Evolutionary conservation across 2,113 vertebrate genomes (phyloP).

Genomic region (Ginglymostoma cirratum): DNA sequence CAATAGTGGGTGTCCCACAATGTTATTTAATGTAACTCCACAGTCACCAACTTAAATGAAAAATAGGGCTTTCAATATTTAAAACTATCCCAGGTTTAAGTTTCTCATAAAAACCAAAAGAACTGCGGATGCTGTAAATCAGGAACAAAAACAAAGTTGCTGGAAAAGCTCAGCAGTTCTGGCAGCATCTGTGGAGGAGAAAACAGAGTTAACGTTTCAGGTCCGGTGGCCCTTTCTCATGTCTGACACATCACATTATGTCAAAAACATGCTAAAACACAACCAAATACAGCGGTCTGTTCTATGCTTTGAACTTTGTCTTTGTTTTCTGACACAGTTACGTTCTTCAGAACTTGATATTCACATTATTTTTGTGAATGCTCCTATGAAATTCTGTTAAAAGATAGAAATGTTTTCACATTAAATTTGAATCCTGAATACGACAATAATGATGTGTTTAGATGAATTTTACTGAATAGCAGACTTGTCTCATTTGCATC

Average conservation of each 20-base stretch:
- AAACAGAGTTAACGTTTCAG: too few species aligned
- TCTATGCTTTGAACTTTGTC: neutral
- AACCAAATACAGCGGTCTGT: too few species aligned
- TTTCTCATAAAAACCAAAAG: neutral
- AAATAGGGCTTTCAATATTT: neutral
- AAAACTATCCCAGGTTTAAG: neutral
- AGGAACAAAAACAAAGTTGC: too few species aligned
- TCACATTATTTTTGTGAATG: neutral
- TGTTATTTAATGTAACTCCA: neutral
- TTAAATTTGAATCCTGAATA: neutral
- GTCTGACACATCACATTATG: neutral
- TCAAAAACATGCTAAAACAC: neutral
- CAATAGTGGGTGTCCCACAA: neutral
- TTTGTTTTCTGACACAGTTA: neutral
- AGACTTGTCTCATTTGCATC: neutral
- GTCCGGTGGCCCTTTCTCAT: neutral
- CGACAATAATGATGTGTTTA: neutral
- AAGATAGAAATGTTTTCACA: neutral
- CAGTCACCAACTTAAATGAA: neutral
- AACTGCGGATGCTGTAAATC: too few species aligned
- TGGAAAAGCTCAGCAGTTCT: too few species aligned
- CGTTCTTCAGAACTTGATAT: neutral
- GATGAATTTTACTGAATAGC: neutral
- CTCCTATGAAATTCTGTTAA: neutral
- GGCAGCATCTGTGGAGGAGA: too few species aligned